phyloP scores from a whole-genome alignment of 2,113 vertebrate species.

The Tylochromis polylepis region DNA sequence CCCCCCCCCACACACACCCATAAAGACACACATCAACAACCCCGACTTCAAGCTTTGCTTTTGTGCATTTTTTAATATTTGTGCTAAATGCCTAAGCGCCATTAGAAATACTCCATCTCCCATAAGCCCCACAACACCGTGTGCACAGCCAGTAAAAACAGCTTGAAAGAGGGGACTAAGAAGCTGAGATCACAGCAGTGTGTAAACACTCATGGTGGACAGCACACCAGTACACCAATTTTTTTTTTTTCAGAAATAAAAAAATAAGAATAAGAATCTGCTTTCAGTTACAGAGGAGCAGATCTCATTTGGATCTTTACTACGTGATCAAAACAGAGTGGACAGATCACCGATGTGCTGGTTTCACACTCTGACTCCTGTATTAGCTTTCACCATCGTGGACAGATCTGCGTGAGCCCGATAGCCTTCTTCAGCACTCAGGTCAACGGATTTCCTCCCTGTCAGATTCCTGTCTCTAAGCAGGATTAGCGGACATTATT shows the following conservation, averaged over 20 bases:
- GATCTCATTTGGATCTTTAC: neutral
- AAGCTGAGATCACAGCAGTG: neutral
- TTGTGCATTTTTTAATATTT: neutral
- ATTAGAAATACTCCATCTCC: neutral
- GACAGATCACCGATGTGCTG: neutral
- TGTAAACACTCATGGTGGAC: neutral
- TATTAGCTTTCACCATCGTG: constrained; percentile 54
- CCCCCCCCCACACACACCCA: neutral
- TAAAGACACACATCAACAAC: neutral
- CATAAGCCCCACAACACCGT: neutral
- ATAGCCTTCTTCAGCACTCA: constrained; percentile 17
- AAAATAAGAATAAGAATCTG: neutral
- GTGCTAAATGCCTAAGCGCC: neutral
- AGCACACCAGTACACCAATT: neutral
- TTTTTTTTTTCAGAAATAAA: neutral
- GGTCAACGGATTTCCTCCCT: constrained; percentile 25
- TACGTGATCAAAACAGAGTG: neutral
- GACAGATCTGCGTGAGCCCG: constrained; percentile 34
- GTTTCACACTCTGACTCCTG: neutral
- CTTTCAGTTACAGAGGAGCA: neutral
- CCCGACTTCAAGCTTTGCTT: neutral
- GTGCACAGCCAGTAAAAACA: neutral
- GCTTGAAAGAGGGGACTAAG: neutral
- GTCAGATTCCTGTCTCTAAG: constrained; percentile 61
- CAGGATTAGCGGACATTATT: constrained; percentile 31